Base-by-base conservation (phyloP, 2,113 vertebrate species). In the Mustelus asterias region DNA sequence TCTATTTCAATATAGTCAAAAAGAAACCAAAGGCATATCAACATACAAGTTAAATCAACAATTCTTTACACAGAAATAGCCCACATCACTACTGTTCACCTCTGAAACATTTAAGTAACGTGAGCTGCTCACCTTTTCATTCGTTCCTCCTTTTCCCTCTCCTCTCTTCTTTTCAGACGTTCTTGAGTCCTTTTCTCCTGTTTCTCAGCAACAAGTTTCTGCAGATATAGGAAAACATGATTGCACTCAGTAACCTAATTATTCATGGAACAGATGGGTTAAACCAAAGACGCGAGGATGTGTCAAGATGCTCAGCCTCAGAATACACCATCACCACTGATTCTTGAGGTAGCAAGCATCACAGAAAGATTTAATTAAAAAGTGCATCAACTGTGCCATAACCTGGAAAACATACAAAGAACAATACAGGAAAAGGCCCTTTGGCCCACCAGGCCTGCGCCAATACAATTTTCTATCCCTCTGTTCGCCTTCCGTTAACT, bases 191-290 rank as follows among this genome's bases (percentile, higher is more conserved):
- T 97, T 96, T 98, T 98, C 97, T 99, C 99, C 96, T 99, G 99
- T 97, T 99, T 99, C 96, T 99, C 99, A 96, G 98, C 97, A 96
- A 99, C 99, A 48, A 98, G 98, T 98, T 99, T 99, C 99, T 99
- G 96, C 60, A 48, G 80, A 26, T 60, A 80, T 96, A 96, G 86
- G 83, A 76, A 95, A 37, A 95, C 8, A 76, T 3, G 2, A 29
- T 44, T 44, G 11, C 22, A 72, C 22, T 95, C 65, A 70, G 67
- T 44, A 93, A n/a, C 1, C 24, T 14, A 60, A 33, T 60, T n/a
- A 90, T 29, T 58, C 11, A 16, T 60, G 58, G 26, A n/a, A 92
- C 29, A 5, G 29, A 58, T 63, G 58, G 26, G 18, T n/a, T 92
- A 92, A 63, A 63, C 63, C 58, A 92, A 92, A 54, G 54, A 60